Percentiles rank a stretch among this genome's conserved stretches.
phyloP scores from a whole-genome alignment of 2,888 invertebrate genomes.

The Acrobasis consociella region DNA sequence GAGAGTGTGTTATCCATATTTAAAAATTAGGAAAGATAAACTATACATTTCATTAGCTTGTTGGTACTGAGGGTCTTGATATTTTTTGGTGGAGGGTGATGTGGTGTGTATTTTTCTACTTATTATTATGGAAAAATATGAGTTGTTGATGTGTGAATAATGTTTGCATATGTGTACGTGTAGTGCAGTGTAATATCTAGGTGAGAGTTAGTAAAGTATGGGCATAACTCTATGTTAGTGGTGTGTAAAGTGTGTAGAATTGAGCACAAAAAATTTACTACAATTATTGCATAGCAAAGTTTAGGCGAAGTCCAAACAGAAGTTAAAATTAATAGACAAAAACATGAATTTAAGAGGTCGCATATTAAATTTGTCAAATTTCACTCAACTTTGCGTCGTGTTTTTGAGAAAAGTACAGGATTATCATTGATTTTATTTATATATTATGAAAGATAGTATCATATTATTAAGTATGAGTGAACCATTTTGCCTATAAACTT shows the following conservation, averaged over 20 bases:
- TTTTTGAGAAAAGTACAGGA: too few relatives aligned
- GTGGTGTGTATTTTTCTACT: background rate
- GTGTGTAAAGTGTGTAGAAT: background rate
- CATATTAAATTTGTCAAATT: too few relatives aligned
- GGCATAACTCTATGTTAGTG: background rate
- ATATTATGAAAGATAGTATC: too few relatives aligned
- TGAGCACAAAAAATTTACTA: background rate
- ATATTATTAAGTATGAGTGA: too few relatives aligned
- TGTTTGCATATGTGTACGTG: background rate
- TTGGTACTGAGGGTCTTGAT: background rate
- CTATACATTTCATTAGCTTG: background rate
- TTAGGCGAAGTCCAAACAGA: too few relatives aligned
- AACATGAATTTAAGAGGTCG: background rate
- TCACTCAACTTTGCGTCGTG: too few relatives aligned
- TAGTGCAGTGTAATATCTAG: background rate
- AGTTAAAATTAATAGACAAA: background rate
- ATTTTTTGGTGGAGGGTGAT: background rate
- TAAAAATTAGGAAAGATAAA: background rate
- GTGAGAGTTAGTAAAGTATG: background rate
- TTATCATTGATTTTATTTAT: too few relatives aligned
- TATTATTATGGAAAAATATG: background rate
- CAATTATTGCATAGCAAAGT: background rate
- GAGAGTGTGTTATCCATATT: conserved; percentile 12
- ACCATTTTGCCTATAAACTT: too few relatives aligned
- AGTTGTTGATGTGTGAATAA: background rate